phyloP scores from a whole-genome alignment of 2,797 vertebrate species.

The Orientallactaga sibirica region DNA sequence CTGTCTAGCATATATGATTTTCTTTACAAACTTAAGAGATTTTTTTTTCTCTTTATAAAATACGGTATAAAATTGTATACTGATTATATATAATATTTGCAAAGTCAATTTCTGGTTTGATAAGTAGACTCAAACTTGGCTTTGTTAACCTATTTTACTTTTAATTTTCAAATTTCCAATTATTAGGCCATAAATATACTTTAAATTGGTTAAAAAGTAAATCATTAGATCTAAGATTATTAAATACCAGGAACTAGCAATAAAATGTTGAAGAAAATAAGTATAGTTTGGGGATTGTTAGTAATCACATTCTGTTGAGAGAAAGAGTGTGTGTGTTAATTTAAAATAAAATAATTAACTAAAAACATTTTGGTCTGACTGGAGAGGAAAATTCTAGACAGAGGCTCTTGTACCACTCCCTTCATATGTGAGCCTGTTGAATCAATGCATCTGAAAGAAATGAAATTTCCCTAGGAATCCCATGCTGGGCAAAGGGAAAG shows the following conservation, averaged over 20 bases:
- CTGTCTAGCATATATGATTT: not conserved
- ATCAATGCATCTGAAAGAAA: no score
- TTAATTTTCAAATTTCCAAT: conserved; percentile 23
- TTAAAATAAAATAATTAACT: not conserved
- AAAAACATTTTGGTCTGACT: not conserved
- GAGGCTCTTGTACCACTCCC: no score
- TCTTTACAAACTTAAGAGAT: not conserved
- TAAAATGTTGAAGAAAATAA: conserved; percentile 23
- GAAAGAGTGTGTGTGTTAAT: not conserved
- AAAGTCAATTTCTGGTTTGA: not conserved
- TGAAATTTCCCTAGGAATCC: no score
- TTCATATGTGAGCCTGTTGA: no score
- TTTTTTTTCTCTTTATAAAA: not conserved
- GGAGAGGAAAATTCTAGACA: no score
- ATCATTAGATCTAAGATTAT: not conserved
- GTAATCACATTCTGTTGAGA: not conserved
- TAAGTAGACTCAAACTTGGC: not conserved
- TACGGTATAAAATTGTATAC: not conserved
- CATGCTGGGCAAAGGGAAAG: no score
- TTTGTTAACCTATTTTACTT: not conserved
- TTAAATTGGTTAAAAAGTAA: not conserved
- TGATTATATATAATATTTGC: not conserved
- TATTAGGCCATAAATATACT: not conserved
- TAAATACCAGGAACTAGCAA: not conserved
- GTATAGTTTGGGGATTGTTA: not conserved